A percentile compares a stretch with the other conserved stretches of the same genome.
phyloP scores from a whole-genome alignment of 2,797 vertebrate species.

The Craterocephalus amniculus region DNA sequence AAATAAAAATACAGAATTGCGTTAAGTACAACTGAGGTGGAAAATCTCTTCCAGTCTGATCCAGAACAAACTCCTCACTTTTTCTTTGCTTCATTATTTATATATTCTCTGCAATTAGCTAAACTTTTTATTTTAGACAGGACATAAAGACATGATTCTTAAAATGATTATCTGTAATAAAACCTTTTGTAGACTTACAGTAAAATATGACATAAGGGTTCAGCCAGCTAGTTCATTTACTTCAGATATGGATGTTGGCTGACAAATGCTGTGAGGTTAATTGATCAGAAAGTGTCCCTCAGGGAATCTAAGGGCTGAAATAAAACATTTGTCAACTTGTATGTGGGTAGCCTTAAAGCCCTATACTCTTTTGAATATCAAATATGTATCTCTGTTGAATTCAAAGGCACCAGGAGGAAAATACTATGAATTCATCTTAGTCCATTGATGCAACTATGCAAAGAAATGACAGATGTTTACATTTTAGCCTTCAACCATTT shows the following conservation, averaged over 20 bases:
- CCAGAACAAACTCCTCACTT: not conserved
- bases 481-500: not conserved
- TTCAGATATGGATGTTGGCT: not conserved
- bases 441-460: not conserved
- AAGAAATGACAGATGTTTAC: not conserved
- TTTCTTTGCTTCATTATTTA: not conserved
- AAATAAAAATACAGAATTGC: not conserved
- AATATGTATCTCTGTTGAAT: not conserved
- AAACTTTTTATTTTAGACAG: not conserved
- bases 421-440: not conserved
- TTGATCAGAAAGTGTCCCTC: not conserved
- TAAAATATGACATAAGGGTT: too few relatives aligned
- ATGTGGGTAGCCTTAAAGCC: not conserved
- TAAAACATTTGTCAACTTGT: not conserved
- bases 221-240: not conserved
- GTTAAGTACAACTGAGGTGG: not conserved
- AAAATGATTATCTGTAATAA: not conserved
- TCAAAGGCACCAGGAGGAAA: not conserved
- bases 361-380: not conserved
- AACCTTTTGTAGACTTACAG: not conserved
- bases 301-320: too few relatives aligned
- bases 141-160: not conserved
- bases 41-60: not conserved
- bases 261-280: not conserved
- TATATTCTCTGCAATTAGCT: not conserved